phyloP scores from a whole-genome alignment of 1,140 invertebrate species.

The Cephus cinctus region DNA sequence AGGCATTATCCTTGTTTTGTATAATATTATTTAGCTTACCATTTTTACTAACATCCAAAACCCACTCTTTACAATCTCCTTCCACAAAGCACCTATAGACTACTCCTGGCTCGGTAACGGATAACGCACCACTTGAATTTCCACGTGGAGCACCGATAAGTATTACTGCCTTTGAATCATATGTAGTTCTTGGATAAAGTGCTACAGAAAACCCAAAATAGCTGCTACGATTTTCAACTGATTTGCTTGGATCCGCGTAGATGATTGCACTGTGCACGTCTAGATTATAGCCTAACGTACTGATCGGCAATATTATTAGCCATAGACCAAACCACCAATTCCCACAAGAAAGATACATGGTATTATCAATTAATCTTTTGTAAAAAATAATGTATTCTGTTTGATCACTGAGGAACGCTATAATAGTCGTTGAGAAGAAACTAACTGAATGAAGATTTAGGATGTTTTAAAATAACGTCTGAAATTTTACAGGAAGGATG shows the following conservation, averaged over 20 bases:
- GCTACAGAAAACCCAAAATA: conserved; percentile 39
- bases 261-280: conserved; percentile 20
- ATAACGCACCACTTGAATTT: conserved; percentile 18
- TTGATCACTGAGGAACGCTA: no score
- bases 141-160: conserved; percentile 37
- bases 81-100: conserved; percentile 30
- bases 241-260: conserved; percentile 23
- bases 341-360: not conserved
- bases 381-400: no score
- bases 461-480: no score
- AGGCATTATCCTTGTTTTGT: conserved; percentile 28
- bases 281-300: conserved; percentile 26
- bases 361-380: no score
- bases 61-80: conserved; percentile 22
- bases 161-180: conserved; percentile 13
- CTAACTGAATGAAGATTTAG: conserved; percentile 1
- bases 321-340: not conserved
- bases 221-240: conserved; percentile 16
- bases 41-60: conserved; percentile 13
- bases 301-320: not conserved
- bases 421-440: no score
- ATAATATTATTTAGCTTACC: not conserved
- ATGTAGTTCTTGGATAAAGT: conserved; percentile 17
- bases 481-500: conserved; percentile 25
- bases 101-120: conserved; percentile 31